phyloP scores from a whole-genome alignment of 2,888 invertebrate species.

The Deroplatys truncata region DNA sequence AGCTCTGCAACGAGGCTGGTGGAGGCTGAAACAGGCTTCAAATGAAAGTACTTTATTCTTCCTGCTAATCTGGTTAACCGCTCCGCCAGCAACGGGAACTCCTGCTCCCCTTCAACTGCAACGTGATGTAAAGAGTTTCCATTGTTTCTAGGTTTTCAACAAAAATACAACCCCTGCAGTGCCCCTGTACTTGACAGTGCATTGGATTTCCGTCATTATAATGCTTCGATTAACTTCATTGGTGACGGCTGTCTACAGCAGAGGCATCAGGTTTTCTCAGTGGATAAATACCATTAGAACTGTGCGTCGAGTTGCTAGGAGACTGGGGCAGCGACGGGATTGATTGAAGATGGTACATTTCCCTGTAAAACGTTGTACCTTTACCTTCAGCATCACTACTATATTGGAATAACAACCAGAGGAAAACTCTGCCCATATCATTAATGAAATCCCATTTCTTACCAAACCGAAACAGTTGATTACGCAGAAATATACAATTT shows the following conservation, averaged over 20 bases:
- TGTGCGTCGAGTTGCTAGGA: neutral
- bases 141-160: neutral
- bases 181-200: neutral
- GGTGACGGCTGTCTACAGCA: neutral
- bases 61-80: neutral
- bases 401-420: no score
- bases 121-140: neutral
- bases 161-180: neutral
- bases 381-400: no score
- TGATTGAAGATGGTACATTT: neutral
- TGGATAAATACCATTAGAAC: no score
- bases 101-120: neutral
- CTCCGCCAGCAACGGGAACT: neutral
- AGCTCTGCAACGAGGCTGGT: neutral
- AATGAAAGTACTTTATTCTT: neutral
- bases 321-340: neutral
- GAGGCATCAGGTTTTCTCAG: neutral
- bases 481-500: no score
- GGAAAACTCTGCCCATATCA: no score
- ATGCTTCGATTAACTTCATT: neutral
- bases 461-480: no score
- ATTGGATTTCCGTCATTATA: neutral
- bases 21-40: neutral
- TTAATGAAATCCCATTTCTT: no score
- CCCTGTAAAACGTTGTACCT: neutral